phyloP scores from a whole-genome alignment of 2,797 vertebrate genomes.

The Discoglossus pictus region DNA sequence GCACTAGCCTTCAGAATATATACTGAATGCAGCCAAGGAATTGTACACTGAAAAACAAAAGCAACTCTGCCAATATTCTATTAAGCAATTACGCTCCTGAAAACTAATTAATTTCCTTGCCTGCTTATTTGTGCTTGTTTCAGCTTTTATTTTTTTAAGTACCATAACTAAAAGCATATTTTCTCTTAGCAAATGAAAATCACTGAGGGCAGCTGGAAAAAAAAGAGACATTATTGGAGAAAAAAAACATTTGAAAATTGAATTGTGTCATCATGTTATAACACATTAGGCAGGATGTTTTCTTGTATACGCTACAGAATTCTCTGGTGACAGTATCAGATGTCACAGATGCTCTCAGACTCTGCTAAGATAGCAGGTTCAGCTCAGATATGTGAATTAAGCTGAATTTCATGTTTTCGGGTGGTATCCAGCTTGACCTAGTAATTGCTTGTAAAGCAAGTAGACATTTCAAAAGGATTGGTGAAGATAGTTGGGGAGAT shows the following conservation, averaged over 20 bases:
- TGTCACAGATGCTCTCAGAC: conserved; percentile 11
- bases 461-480: background rate
- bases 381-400: background rate
- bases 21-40: no score
- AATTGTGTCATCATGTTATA: conserved; percentile 25
- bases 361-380: conserved; percentile 4
- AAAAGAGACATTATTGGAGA: background rate
- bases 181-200: background rate
- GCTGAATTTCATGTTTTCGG: background rate
- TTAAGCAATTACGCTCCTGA: background rate
- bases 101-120: conserved; percentile 6
- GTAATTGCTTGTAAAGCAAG: background rate
- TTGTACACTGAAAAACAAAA: no score
- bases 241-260: conserved; percentile 36
- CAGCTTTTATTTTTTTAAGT: conserved; percentile 10
- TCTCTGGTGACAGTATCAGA: conserved; percentile 21
- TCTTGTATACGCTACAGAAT: conserved; percentile 4
- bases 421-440: no score
- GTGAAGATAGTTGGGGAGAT: background rate
- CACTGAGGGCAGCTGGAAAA: background rate
- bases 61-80: background rate
- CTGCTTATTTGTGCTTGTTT: conserved; percentile 12
- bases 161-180: conserved; percentile 5
- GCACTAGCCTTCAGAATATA: no score
- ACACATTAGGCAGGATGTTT: conserved; percentile 24